Conservation (phyloP, 92 coral and sea anemone genomes). For the Isaurus tuberculatus region DNA sequence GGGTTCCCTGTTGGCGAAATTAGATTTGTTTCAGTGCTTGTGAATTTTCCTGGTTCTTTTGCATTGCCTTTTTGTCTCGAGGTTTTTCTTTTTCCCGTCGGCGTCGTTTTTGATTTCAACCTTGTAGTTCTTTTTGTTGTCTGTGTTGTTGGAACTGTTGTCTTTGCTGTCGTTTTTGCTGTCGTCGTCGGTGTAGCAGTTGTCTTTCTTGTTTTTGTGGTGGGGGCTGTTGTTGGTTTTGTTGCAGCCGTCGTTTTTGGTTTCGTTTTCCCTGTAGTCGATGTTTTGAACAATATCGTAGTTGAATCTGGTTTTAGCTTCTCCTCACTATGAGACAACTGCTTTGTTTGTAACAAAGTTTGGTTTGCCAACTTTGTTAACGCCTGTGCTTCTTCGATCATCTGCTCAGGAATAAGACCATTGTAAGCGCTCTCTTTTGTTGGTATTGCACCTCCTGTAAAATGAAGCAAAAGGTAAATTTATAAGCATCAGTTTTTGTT, state of each 20-base stretch:
- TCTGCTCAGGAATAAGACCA: slow-evolving; percentile 80
- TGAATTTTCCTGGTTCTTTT: not conserved
- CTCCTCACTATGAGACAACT: not conserved
- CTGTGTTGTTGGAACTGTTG: slow-evolving; percentile 31
- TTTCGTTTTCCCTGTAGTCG: slow-evolving; percentile 28
- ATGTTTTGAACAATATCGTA: slow-evolving; percentile 6
- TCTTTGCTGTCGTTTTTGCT: not conserved
- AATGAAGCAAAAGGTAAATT: not conserved
- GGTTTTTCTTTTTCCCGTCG: slow-evolving; percentile 32
- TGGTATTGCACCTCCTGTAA: slow-evolving; percentile 81
- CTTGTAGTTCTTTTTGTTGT: slow-evolving; percentile 53
- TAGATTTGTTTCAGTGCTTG: not conserved
- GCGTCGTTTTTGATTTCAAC: slow-evolving; percentile 35
- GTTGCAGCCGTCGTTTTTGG: not conserved
- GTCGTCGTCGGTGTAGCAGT: slow-evolving; percentile 31
- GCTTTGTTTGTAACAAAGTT: slow-evolving; percentile 25
- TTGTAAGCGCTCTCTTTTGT: slow-evolving; percentile 79
- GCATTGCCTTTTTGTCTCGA: slow-evolving; percentile 27
- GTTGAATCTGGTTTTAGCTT: slow-evolving; percentile 28
- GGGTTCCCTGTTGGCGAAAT: not conserved
- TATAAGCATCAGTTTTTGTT: too few relatives aligned
- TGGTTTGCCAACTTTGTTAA: slow-evolving; percentile 28
- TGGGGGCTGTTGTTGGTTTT: slow-evolving; percentile 9
- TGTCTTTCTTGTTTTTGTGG: slow-evolving; percentile 36
- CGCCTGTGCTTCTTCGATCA: slow-evolving; percentile 70